Percentiles rank a stretch among this genome's conserved stretches.
Conservation (phyloP, 2,113 vertebrate species). For the Mustelus asterias region DNA sequence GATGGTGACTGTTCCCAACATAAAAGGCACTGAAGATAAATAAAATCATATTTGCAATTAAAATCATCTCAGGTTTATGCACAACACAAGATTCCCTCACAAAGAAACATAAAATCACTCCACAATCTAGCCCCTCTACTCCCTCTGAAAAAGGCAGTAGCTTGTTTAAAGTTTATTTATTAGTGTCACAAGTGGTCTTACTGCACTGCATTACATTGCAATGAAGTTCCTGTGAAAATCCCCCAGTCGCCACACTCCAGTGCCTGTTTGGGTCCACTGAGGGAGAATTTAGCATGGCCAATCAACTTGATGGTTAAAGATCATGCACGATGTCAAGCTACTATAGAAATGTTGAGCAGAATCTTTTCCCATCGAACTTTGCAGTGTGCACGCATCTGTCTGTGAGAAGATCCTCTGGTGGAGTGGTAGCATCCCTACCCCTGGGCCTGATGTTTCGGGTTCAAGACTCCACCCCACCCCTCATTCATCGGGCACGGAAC, state of each 20-base stretch:
- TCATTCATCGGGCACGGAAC: no score
- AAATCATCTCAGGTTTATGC: background rate
- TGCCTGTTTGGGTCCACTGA: no score
- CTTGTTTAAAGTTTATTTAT: no score
- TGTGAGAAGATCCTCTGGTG: no score
- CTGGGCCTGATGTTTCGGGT: no score
- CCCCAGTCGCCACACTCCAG: no score
- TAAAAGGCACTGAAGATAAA: background rate
- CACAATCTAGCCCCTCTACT: background rate
- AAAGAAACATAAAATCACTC: background rate
- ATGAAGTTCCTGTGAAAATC: no score
- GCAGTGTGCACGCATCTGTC: background rate
- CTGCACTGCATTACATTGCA: no score
- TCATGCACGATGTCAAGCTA: background rate
- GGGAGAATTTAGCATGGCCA: no score
- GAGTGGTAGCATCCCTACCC: no score
- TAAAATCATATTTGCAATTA: conserved; percentile 16
- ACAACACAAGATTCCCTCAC: background rate
- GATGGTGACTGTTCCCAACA: background rate
- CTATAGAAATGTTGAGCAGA: background rate
- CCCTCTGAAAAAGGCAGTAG: background rate
- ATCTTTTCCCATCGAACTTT: background rate
- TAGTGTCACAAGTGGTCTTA: no score
- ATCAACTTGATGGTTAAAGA: background rate
- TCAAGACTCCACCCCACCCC: no score